Evolutionary conservation across 2,113 vertebrate genomes (phyloP).

Genomic region (Arvicanthis niloticus): DNA sequence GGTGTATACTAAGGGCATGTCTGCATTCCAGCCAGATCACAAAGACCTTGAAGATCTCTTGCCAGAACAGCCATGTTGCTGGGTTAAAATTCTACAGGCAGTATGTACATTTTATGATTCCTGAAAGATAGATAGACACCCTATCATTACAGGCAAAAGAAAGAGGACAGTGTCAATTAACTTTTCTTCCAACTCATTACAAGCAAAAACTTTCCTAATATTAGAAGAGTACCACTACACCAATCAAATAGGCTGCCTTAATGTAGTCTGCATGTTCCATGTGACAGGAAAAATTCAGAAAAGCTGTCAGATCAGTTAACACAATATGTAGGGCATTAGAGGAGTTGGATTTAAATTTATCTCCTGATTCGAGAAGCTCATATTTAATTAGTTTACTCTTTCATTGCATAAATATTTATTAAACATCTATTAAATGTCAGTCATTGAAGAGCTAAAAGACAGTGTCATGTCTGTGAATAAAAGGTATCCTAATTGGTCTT

Average conservation of each 20-base stretch:
- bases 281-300: conserved; percentile 53
- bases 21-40: too few relatives aligned
- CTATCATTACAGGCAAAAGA: not conserved
- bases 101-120: not conserved
- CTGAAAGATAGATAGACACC: not conserved
- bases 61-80: too few relatives aligned
- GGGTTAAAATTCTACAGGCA: too few relatives aligned
- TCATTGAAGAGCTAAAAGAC: conserved; percentile 40
- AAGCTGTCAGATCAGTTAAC: conserved; percentile 66
- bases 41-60: too few relatives aligned
- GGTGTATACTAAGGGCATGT: too few relatives aligned
- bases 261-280: not conserved
- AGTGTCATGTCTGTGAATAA: conserved; percentile 61
- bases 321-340: conserved; percentile 50
- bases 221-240: not conserved
- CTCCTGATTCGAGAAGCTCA: conserved; percentile 46
- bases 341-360: conserved; percentile 52
- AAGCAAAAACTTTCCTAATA: conserved; percentile 17
- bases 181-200: not conserved
- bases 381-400: conserved; percentile 71
- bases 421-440: conserved; percentile 67
- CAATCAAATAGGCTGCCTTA: conserved; percentile 4
- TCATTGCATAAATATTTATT: conserved; percentile 77
- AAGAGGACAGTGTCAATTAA: conserved; percentile 23
- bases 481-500: conserved; percentile 59